A percentile compares a stretch with the other conserved stretches of the same genome.
Evolutionary conservation across 2,797 vertebrate genomes (phyloP).

Genomic region (Hipposideros larvatus): DNA sequence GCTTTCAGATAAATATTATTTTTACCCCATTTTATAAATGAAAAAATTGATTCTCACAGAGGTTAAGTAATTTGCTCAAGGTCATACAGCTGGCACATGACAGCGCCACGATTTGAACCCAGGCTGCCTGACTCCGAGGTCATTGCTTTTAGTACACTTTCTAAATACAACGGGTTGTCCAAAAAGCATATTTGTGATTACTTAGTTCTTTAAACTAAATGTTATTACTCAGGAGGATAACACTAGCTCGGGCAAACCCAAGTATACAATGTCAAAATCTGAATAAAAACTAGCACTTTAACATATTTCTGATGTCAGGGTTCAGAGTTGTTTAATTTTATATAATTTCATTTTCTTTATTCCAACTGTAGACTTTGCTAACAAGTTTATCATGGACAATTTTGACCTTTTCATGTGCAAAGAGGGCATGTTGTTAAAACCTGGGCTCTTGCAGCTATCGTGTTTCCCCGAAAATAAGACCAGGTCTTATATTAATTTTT

Average conservation of each 20-base stretch:
- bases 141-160: background rate
- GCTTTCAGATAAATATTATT: background rate
- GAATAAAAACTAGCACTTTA: background rate
- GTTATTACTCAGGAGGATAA: background rate
- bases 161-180: background rate
- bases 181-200: background rate
- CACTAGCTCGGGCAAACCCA: background rate
- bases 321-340: slow-evolving; percentile 17
- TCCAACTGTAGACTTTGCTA: background rate
- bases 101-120: background rate
- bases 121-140: background rate
- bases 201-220: background rate
- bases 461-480: too few species aligned
- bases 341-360: slow-evolving; percentile 10
- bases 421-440: background rate
- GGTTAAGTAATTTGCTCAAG: background rate
- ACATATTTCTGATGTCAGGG: slow-evolving; percentile 16
- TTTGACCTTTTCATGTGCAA: background rate
- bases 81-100: background rate
- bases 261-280: background rate
- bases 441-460: background rate
- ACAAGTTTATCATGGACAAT: background rate
- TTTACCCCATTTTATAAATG: background rate
- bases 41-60: background rate
- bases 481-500: too few species aligned